These are phyloP conservation scores for Disparrhopalites patrizii DNA, from an alignment of 2,888 invertebrate genomes.

Conservation along the genomic window DNA sequence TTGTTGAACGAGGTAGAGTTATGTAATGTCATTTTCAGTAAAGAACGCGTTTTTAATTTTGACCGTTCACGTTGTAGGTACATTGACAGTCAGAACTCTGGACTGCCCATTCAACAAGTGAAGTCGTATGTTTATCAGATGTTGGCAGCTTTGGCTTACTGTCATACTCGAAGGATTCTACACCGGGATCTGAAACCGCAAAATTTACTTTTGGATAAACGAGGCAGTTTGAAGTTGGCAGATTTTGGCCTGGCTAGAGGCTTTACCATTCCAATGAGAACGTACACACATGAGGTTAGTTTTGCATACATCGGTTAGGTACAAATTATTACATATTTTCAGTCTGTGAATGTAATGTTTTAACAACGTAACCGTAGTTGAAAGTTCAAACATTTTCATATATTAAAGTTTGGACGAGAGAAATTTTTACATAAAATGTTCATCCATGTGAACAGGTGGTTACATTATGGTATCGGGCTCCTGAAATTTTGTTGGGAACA, in stretches of 20 bases:
- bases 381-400: neutral
- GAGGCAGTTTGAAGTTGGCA: constrained; percentile 86
- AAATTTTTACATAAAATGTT: too few relatives aligned
- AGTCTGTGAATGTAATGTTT: too few relatives aligned
- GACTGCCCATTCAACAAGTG: constrained; percentile 43
- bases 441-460: constrained; percentile 61
- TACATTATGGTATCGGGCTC: constrained; percentile 95
- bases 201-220: constrained; percentile 82
- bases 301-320: too few relatives aligned
- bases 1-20: neutral
- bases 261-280: constrained; percentile 84
- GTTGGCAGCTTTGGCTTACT: constrained; percentile 79
- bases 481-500: constrained; percentile 88
- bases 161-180: constrained; percentile 82
- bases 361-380: too few relatives aligned
- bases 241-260: constrained; percentile 95
- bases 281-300: constrained; percentile 88
- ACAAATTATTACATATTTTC: too few relatives aligned
- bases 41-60: neutral
- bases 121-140: constrained; percentile 71
- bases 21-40: neutral
- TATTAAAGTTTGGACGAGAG: too few relatives aligned
- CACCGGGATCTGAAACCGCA: constrained; percentile 95
- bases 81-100: constrained; percentile 46
- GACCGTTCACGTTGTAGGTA: constrained; percentile 33